phyloP scores from a whole-genome alignment of 2,113 vertebrate genomes.

The Trachemys scripta region DNA sequence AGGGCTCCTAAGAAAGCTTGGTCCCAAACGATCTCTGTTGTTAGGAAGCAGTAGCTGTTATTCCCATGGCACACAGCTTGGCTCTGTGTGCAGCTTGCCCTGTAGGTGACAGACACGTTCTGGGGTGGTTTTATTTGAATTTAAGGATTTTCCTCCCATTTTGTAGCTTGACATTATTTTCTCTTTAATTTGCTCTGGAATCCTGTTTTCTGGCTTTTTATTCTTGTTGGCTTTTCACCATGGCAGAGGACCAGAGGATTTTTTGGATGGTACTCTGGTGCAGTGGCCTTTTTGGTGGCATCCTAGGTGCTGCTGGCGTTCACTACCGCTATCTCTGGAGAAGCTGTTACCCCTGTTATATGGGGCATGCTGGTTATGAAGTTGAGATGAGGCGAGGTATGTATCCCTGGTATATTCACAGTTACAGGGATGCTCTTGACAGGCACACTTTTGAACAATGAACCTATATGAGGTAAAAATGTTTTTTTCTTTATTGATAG shows the following conservation, averaged over 20 bases:
- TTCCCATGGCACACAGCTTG: neutral
- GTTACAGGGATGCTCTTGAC: neutral
- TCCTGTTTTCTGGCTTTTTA: neutral
- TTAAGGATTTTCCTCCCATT: neutral
- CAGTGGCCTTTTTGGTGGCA: conserved; percentile 53
- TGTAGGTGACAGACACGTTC: neutral
- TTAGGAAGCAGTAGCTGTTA: neutral
- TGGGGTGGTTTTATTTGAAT: neutral
- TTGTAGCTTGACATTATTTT: neutral
- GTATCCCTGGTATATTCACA: neutral
- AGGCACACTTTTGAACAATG: neutral
- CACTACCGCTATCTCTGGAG: conserved; percentile 83
- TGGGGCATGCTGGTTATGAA: conserved; percentile 77
- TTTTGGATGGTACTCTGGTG: conserved; percentile 75
- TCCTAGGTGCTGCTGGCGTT: conserved; percentile 67
- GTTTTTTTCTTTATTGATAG: neutral
- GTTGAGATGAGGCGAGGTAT: conserved; percentile 80
- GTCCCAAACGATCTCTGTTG: neutral
- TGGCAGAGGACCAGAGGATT: neutral
- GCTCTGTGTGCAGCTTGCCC: neutral
- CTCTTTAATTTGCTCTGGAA: neutral
- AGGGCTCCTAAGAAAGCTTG: neutral
- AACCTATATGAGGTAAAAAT: neutral
- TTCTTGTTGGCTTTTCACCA: neutral
- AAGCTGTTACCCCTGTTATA: conserved; percentile 86